A percentile compares a stretch with the other conserved stretches of the same genome.
Evolutionary conservation across 2,888 invertebrate species (phyloP).

Genomic region (Capitulum mitella): DNA sequence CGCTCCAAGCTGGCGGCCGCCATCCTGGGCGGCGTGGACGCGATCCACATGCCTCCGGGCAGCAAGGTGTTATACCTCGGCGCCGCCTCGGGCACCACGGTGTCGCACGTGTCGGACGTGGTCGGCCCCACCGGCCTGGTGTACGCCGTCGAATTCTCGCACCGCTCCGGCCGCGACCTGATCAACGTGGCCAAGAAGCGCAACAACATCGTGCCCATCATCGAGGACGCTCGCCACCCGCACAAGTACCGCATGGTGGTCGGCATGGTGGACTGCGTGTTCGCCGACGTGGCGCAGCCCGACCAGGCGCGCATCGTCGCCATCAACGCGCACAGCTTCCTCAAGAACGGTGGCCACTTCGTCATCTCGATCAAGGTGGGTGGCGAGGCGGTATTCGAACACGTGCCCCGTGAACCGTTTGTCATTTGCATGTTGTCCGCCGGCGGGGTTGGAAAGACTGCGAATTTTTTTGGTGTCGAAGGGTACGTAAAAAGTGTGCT

Average conservation of each 20-base stretch:
- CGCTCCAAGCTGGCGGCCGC: conserved; percentile 97
- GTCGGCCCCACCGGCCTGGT: conserved; percentile 97
- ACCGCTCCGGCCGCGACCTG: conserved; percentile 66
- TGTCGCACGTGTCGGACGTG: conserved; percentile 96
- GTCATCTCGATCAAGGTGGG: conserved; percentile 35
- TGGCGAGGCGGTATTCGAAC: too few relatives aligned
- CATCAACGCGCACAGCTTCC: conserved; percentile 89
- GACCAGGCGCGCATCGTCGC: conserved; percentile 98
- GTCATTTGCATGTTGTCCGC: too few relatives aligned
- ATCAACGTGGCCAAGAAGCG: conserved; percentile 97
- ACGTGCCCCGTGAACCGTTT: too few relatives aligned
- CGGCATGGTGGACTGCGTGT: conserved; percentile 97
- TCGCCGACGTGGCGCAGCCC: conserved; percentile 98
- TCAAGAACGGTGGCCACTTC: conserved; percentile 59
- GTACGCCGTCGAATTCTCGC: conserved; percentile 98
- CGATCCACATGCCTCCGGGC: conserved; percentile 94
- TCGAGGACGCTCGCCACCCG: conserved; percentile 98
- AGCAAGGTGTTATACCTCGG: conserved; percentile 92
- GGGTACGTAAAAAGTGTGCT: too few relatives aligned
- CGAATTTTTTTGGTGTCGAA: too few relatives aligned
- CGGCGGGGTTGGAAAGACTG: too few relatives aligned
- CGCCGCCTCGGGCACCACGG: conserved; percentile 97
- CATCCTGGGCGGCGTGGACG: conserved; percentile 92
- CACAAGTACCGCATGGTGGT: conserved; percentile 98
- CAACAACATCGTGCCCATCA: conserved; percentile 97